phyloP scores from a whole-genome alignment of 2,797 vertebrate species.

The Enteromius paludinosus region DNA sequence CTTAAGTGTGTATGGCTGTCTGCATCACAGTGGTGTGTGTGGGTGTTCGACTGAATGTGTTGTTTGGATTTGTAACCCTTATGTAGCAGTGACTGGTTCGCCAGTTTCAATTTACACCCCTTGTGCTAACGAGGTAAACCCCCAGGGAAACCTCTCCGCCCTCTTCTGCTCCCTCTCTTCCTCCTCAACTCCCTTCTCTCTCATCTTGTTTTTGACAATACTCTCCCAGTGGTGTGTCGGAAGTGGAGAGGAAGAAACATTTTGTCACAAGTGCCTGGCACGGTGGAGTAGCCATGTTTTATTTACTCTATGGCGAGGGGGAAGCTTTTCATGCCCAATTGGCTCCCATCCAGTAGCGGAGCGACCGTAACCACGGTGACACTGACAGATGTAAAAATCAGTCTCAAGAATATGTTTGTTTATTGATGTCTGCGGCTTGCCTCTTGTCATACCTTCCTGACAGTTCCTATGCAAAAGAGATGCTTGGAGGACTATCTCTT shows the following conservation, averaged over 20 bases:
- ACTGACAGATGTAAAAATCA: constrained; percentile 51
- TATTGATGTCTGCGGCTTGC: constrained; percentile 33
- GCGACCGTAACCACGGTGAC: constrained; percentile 40
- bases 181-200: constrained; percentile 49
- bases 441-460: constrained; percentile 43
- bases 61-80: constrained; percentile 72
- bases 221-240: constrained; percentile 47
- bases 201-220: constrained; percentile 66
- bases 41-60: constrained; percentile 64
- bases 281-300: constrained; percentile 47
- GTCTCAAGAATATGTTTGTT: constrained; percentile 50
- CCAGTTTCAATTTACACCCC: constrained; percentile 72
- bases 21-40: constrained; percentile 32
- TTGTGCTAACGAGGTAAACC: constrained; percentile 65
- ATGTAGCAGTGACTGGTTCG: constrained; percentile 70
- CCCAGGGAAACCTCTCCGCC: constrained; percentile 30
- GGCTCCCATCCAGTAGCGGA: constrained; percentile 39
- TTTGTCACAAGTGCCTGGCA: constrained; percentile 58
- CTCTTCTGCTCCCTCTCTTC: constrained; percentile 10
- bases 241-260: constrained; percentile 53
- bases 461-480: constrained; percentile 34
- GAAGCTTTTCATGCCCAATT: constrained; percentile 52
- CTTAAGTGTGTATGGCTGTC: constrained; percentile 30
- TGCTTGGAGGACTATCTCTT: constrained; percentile 42
- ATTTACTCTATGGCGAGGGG: constrained; percentile 41